Evolutionary conservation across 2,113 vertebrate genomes (phyloP).

Genomic region (Sminthopsis crassicaudata): DNA sequence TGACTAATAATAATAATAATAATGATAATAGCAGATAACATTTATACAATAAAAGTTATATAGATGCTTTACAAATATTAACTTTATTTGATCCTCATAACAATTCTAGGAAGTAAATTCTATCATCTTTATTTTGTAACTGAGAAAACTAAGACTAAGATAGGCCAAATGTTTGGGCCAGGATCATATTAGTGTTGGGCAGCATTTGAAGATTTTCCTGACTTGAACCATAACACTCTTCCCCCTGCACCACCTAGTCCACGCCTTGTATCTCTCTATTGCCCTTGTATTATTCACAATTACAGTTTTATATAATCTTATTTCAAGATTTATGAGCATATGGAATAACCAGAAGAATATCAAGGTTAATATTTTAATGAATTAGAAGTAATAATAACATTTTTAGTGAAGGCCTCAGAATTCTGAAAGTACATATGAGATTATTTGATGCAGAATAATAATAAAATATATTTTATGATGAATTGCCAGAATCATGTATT

Average conservation of each 20-base stretch:
- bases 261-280: too few relatives aligned
- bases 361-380: neutral
- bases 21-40: neutral
- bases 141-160: neutral
- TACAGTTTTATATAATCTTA: neutral
- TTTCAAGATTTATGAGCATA: neutral
- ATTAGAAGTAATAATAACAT: neutral
- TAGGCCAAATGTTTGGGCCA: neutral
- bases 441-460: neutral
- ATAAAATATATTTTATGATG: neutral
- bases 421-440: neutral
- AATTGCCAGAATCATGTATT: neutral
- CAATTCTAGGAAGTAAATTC: neutral
- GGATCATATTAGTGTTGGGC: neutral
- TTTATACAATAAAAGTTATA: neutral
- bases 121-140: neutral
- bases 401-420: neutral
- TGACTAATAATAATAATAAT: neutral
- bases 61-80: neutral
- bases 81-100: neutral
- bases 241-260: too few relatives aligned
- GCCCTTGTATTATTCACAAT: neutral
- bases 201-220: neutral
- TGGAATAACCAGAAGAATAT: neutral
- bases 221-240: neutral